Evolutionary conservation across 2,113 vertebrate genomes (phyloP), one percentile per base, ranked within the genome.

Genomic region (Mystacornis crossleyi): DNA sequence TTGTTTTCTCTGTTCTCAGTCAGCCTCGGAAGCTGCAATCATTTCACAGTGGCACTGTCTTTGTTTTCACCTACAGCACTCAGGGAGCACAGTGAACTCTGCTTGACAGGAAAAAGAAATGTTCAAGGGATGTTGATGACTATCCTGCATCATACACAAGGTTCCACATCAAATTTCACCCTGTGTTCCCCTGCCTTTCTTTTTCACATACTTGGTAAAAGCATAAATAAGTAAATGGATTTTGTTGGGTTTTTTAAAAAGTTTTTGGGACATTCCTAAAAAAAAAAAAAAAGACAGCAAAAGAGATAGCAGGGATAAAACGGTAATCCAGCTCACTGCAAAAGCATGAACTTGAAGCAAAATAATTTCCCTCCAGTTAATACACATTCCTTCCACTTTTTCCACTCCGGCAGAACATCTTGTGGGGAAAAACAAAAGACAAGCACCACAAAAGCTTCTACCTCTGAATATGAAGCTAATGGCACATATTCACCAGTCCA

Each of bases 221-320:
- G 58, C 54, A 86, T n/a, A 96, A 87, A 58, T 57, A 92, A 81
- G 65, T 64, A 80, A 84, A 91, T 36, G 55, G 71, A 55, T 74
- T 77, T 75, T 75, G 62, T 5, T 51, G 43, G 20, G 0, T 2
- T 8, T 24, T 58, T 53, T 64, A 2, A 0, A 86, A 81, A 42
- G 65, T 91, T 92, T 81, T 82, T 80, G 79, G 64, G 66, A 50
- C 80, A 78, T 26, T 67, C 82, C 85, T 74, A 96, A 96, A 15
- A 72, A 79, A 40, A 77, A 96, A 96, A 15, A 72, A 79, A 40
- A 19, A 4, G 73, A 94, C 82, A 97, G 84, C 73, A 96, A 89
- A 93, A 82, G 38, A 91, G 86, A 90, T 15, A 81, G 55, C 19
- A 54, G 74, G 51, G 94, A 96, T 89, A 90, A 97, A 97, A 95